A percentile compares a stretch with the other conserved stretches of the same genome.
These are phyloP conservation scores for Hydrolagus colliei DNA, from an alignment of 2,797 vertebrate genomes.

Conservation along the genomic window DNA sequence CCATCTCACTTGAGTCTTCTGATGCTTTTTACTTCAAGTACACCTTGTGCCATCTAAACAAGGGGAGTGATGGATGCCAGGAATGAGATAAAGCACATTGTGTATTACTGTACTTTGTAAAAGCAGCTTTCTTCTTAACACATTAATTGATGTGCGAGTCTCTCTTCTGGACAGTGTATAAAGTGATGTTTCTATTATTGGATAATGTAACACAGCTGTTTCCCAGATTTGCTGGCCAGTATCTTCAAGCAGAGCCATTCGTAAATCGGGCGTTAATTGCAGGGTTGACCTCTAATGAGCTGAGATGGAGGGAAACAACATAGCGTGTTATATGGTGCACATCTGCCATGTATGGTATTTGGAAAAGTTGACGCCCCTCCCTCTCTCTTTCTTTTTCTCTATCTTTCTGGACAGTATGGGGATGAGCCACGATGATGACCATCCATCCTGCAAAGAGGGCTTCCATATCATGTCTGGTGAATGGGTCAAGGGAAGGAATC, in stretches of 20 bases:
- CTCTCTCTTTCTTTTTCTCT: background rate
- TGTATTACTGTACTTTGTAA: background rate
- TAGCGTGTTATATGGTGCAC: background rate
- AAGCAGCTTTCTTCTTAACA: background rate
- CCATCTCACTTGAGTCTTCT: background rate
- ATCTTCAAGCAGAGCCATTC: background rate
- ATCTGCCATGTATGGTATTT: background rate
- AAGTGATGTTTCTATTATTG: background rate
- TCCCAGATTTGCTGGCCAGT: conserved; percentile 8
- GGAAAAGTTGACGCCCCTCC: background rate
- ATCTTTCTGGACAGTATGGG: conserved; percentile 67
- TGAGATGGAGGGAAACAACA: background rate
- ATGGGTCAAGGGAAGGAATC: conserved; percentile 93
- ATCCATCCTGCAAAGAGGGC: conserved; percentile 74
- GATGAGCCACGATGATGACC: conserved; percentile 92
- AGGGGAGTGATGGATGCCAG: no score
- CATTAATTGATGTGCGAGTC: background rate
- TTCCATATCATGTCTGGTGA: conserved; percentile 97
- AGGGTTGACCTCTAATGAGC: background rate
- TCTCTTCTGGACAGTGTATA: background rate
- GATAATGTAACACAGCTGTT: conserved; percentile 15
- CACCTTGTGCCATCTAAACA: background rate
- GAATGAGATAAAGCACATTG: background rate
- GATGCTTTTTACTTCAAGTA: background rate
- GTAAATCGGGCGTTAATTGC: conserved; percentile 17